Conservation (phyloP, 2,113 vertebrate species). For the Poecile atricapillus region DNA sequence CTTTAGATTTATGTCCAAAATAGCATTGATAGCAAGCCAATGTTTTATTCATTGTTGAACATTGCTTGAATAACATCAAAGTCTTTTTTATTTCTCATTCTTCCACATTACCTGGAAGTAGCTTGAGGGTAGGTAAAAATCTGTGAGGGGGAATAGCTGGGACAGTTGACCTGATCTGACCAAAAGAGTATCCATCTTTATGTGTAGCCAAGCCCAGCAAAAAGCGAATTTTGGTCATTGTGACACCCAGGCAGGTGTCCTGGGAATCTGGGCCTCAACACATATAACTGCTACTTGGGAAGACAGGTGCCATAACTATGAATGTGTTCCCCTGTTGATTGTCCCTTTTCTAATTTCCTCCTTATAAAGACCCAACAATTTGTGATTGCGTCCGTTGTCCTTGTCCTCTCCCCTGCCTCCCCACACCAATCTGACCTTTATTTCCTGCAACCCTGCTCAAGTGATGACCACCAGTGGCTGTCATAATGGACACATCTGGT, state of each 20-base stretch:
- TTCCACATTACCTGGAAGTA: accelerated
- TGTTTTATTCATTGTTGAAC: not conserved
- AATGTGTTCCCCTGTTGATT: not conserved
- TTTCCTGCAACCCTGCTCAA: not conserved
- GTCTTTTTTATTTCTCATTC: not conserved
- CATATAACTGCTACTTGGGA: accelerated
- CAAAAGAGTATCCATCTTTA: not conserved
- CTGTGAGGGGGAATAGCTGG: not conserved
- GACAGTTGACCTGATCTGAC: not conserved
- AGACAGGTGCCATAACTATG: not conserved
- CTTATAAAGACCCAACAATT: not conserved
- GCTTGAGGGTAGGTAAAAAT: not conserved
- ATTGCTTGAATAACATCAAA: not conserved
- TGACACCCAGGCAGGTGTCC: not conserved
- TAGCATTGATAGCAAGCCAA: not conserved
- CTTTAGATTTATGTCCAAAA: not conserved
- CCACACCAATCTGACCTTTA: not conserved
- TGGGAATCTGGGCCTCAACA: not conserved
- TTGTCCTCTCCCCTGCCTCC: not conserved
- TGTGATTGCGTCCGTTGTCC: accelerated
- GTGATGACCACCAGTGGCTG: not conserved
- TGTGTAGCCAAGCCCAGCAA: accelerated
- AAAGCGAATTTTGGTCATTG: not conserved
- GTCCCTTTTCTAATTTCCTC: not conserved
- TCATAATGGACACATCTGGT: accelerated